Evolutionary conservation across 2,113 vertebrate species (phyloP), one percentile per base, ranked within the genome.

Genomic region (Erpornis zantholeuca): DNA sequence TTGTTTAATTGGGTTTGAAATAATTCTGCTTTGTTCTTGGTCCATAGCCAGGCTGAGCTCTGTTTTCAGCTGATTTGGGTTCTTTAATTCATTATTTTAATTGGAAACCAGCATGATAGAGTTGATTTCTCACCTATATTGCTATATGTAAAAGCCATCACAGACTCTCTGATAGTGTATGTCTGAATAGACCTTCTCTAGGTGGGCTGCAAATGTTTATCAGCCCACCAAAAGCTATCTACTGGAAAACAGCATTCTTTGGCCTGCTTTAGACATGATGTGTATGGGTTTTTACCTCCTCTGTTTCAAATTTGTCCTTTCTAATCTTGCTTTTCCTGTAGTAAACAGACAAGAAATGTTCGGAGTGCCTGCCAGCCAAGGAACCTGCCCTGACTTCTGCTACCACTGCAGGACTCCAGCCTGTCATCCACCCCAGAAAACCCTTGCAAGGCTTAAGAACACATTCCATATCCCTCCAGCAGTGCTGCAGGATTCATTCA

Each of bases 341-440:
- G 22, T 23, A 68, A 76, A 88, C 61, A 3, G 14, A 3, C 35
- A 57, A 82, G 36, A 80, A 75, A 33, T 0, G 1, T 33, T 54
- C 1, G 0, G 23, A 75, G 15, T 45, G 52, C 42, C 28, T 73
- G n/a, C 9, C 0, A 0, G 1, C 22, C 1, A 0, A 14, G 9
- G 40, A 13, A 64, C 12, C 15, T 59, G n/a, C n/a, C 33, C n/a
- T 22, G n/a, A 11, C 11, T 82, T 23, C 53, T 0, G 0, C 53
- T 21, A 2, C 6, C 2, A 0, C 53, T 60, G 24, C 1, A 1
- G 40, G 35, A n/a, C 52, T 82, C 31, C 72, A 49, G 42, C 27
- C 19, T 56, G 53, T 52, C 3, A 1, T 50, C 49, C 56, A 29
- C 4, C 28, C 27, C 63, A 53, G 45, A 16, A 72, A 79, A 69